Percentiles rank a stretch among this genome's conserved stretches.
phyloP scores from a whole-genome alignment of 2,113 vertebrate species.

The Zapus hudsonius region DNA sequence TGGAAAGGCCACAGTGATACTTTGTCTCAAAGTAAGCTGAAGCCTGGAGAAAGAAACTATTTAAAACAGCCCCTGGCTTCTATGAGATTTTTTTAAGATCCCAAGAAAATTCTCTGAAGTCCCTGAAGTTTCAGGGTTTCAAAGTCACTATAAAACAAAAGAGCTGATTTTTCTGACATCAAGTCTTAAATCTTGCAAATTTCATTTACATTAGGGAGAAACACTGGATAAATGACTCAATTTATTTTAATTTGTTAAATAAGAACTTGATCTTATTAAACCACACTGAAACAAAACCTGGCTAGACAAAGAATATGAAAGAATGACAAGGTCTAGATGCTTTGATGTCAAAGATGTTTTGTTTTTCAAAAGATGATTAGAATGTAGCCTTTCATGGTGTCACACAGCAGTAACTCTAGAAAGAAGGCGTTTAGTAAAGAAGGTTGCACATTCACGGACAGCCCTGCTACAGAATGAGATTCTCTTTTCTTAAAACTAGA shows the following conservation, averaged over 20 bases:
- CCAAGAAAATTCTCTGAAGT: not conserved
- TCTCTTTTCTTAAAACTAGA: too few relatives aligned
- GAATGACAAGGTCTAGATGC: not conserved
- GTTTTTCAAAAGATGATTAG: not conserved
- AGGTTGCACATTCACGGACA: not conserved
- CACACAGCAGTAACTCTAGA: not conserved
- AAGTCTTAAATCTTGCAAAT: not conserved
- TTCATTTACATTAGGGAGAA: not conserved
- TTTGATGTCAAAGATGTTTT: not conserved
- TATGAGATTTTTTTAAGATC: too few relatives aligned
- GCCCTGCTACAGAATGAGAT: not conserved
- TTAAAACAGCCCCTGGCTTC: too few relatives aligned
- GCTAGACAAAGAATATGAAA: not conserved
- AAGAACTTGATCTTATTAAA: not conserved
- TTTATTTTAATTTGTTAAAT: too few relatives aligned
- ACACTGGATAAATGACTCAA: too few relatives aligned
- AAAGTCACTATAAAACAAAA: not conserved
- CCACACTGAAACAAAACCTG: not conserved
- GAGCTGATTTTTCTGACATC: too few relatives aligned
- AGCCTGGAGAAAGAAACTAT: too few relatives aligned
- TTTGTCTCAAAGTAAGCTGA: too few relatives aligned
- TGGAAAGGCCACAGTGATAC: too few relatives aligned
- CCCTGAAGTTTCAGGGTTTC: not conserved
- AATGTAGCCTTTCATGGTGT: too few relatives aligned
- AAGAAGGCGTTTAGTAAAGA: rapidly evolving